Base-by-base conservation (phyloP, 2,888 invertebrate genomes). In the Eledona agricola region DNA sequence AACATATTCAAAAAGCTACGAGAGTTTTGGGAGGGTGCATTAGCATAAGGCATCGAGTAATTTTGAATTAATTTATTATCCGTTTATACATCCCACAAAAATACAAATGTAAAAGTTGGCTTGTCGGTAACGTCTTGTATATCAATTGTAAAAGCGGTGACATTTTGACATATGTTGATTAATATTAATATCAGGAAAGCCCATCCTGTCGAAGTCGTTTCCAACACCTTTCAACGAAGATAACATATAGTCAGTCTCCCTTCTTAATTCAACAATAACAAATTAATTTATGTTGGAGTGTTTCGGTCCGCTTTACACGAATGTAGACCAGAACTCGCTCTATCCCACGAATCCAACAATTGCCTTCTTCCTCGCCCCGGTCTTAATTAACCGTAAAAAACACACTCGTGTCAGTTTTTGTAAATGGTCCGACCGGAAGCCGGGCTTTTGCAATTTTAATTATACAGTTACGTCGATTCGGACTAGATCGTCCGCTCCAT, bases 121-220 rank as follows among this genome's bases (percentile, higher is more conserved):
- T 54, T 53, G 59, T 59, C 59, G 56, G 56, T 57, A 56, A 56
- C 35, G 56, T 59, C 57, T 59, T 59, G 56, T 59, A 57, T 55
- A 45, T 57, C 59, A 56, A 57, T 57, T 51, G 58, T 50, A 53
- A 59, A 55, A 49, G 58, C 58, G 59, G 59, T 60, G 60, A 60
- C 60, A 60, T 60, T 60, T 60, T 63, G 60, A 63, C 63, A 56
- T 57, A 57, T 60, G 58, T 58, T 62, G 62, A 60, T 62, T 60
- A 62, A 62, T 62, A 62, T 62, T 62, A 59, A 62, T 62, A 59
- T 43, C 40, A 40, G 45, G 40, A 34, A 51, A 49, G 37, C 49
- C 51, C 50, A 43, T 54, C 52, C 51, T 37, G 50, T 50, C 51
- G 51, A 57, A 37, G 50, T 25, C 51, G 37, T 37, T 15, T 42